Evolutionary conservation across 1,140 invertebrate genomes (phyloP), one percentile per base, ranked within the genome.

Genomic region (Drosophila sucinea): DNA sequence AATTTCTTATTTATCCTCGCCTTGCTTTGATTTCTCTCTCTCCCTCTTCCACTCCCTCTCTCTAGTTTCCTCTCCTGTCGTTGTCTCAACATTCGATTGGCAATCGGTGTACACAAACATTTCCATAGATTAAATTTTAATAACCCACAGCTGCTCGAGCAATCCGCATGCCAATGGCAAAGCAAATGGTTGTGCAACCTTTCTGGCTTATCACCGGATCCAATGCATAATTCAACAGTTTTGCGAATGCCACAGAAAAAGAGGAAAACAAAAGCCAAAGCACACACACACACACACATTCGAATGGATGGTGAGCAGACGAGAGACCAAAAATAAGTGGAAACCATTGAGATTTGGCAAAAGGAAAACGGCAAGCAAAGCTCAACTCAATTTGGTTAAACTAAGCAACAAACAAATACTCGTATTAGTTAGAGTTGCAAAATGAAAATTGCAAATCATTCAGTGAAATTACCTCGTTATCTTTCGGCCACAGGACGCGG

Each of bases 391-490:
- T 77, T 81, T 66, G 79, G 57, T 73, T 64, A 69, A 60, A 69
- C 61, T 77, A 78, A 79, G 62, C 62, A 70, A 35, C 17, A 70
- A 63, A 47, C 66, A 80, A 75, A 51, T 76, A 38, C 17, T 17
- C 17, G 17, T 17, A 17, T 17, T 41, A 51, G 40, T 41, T 29
- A 38, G 70, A 65, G 35, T 38, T 38, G 35, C 35, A 38, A 38
- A 38, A 38, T 62, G 67, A 67, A 72, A 70, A 78, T 73, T 61
- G 79, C 75, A 89, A 90, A 83, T 90, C 87, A 86, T 90, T 90
- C 79, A 73, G 67, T 66, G 65, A 77, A 83, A 90, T 90, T 90
- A 90, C 82, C 87, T 90, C 79, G 87, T 90, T 90, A 90, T 90
- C 82, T 85, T 65, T 73, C 17, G 51, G 70, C 72, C 79, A 51